Evolutionary conservation across 2,888 invertebrate species (phyloP).

Genomic region (Chloromyia formosa): DNA sequence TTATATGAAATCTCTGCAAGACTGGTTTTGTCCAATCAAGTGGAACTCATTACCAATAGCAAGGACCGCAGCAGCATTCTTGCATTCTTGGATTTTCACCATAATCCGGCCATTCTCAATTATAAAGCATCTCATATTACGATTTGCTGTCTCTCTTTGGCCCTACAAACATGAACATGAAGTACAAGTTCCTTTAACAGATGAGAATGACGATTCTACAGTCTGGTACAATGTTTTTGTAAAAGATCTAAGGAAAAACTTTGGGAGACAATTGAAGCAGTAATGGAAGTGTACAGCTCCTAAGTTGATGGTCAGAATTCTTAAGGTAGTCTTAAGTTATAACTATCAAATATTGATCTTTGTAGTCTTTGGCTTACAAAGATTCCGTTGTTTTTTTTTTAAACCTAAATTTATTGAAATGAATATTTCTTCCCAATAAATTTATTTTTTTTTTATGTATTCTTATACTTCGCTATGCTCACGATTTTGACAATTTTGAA

Average conservation of each 20-base stretch:
- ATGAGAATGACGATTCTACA: slow-evolving; percentile 77
- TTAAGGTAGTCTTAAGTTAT: not conserved
- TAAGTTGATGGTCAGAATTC: slow-evolving; percentile 69
- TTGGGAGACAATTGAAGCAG: slow-evolving; percentile 89
- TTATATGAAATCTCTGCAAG: slow-evolving; percentile 85
- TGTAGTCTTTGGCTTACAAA: slow-evolving; percentile 46
- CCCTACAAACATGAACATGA: slow-evolving; percentile 87
- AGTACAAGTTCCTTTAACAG: slow-evolving; percentile 82
- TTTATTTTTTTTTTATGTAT: slow-evolving; percentile 25
- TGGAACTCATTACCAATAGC: slow-evolving; percentile 83
- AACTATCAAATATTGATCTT: slow-evolving; percentile 20
- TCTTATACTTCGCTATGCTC: too few species aligned
- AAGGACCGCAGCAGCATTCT: slow-evolving; percentile 79
- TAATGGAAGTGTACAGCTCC: slow-evolving; percentile 82
- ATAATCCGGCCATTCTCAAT: slow-evolving; percentile 80
- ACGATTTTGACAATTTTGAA: too few species aligned
- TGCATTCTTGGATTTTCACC: slow-evolving; percentile 87
- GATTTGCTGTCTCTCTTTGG: slow-evolving; percentile 84
- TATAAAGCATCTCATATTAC: slow-evolving; percentile 87
- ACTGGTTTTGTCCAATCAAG: slow-evolving; percentile 82
- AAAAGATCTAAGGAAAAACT: slow-evolving; percentile 83
- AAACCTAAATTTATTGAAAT: too few species aligned
- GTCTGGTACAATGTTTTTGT: slow-evolving; percentile 88
- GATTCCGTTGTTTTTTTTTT: slow-evolving; percentile 21
- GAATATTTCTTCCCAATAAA: too few species aligned